Evolutionary conservation across 2,888 invertebrate genomes (phyloP).

Genomic region (Miltochrista miniata): DNA sequence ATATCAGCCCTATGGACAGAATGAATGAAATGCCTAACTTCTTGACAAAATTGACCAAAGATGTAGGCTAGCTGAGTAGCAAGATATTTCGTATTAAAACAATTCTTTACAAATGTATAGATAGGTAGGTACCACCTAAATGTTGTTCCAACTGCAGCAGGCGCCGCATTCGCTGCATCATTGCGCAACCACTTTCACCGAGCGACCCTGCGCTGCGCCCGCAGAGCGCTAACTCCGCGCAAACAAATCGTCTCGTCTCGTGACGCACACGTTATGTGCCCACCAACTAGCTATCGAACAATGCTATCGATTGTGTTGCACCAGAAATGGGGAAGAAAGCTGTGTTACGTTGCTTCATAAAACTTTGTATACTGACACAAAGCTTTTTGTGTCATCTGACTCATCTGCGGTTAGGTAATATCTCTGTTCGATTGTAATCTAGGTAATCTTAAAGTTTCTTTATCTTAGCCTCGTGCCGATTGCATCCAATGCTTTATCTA

Average conservation of each 20-base stretch:
- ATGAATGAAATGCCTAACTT: no score
- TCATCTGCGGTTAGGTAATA: slow-evolving; percentile 6
- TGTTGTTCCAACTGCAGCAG: slow-evolving; percentile 50
- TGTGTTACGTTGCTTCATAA: slow-evolving; percentile 26
- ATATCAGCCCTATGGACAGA: no score
- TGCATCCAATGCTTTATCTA: no score
- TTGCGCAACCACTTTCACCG: slow-evolving; percentile 80
- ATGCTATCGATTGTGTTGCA: slow-evolving; percentile 22
- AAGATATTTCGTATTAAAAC: neutral
- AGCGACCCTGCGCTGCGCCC: slow-evolving; percentile 24
- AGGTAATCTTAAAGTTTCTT: no score
- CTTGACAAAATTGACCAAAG: no score
- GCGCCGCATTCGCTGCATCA: slow-evolving; percentile 49
- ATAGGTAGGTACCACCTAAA: slow-evolving; percentile 32
- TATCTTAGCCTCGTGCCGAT: no score
- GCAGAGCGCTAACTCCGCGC: slow-evolving; percentile 42
- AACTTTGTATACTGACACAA: slow-evolving; percentile 10
- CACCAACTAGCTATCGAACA: slow-evolving; percentile 15
- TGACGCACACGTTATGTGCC: slow-evolving; percentile 55
- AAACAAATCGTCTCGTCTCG: slow-evolving; percentile 30
- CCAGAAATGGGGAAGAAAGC: slow-evolving; percentile 39
- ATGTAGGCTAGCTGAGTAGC: no score
- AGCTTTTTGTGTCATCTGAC: slow-evolving; percentile 13
- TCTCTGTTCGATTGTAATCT: slow-evolving; percentile 1
- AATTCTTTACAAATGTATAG: neutral